Conservation (phyloP, 2,888 invertebrate species). For the Syrphus vitripennis region DNA sequence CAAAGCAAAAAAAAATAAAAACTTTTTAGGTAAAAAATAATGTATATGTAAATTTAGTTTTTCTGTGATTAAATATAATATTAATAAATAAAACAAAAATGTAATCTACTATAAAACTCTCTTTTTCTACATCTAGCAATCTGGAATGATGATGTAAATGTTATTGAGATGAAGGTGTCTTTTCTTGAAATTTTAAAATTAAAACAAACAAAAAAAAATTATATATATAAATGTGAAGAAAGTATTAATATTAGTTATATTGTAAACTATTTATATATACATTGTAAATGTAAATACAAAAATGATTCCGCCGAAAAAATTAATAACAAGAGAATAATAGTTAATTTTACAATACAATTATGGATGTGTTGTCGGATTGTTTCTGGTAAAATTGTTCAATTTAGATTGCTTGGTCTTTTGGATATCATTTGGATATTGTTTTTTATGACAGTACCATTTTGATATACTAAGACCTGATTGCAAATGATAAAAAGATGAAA, state of each 20-base stretch:
- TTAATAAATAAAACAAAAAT: slow-evolving; percentile 49
- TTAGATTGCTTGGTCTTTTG: slow-evolving; percentile 9
- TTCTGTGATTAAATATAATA: slow-evolving; percentile 77
- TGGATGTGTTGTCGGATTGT: slow-evolving; percentile 54
- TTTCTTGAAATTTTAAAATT: slow-evolving; percentile 48
- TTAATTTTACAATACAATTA: slow-evolving; percentile 66
- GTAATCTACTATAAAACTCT: slow-evolving; percentile 64
- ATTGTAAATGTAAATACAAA: slow-evolving; percentile 66
- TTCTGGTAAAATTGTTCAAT: slow-evolving; percentile 36
- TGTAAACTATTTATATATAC: slow-evolving; percentile 70
- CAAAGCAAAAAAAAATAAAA: slow-evolving; percentile 49
- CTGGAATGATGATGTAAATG: slow-evolving; percentile 62
- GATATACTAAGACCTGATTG: slow-evolving; percentile 13
- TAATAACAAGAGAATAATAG: slow-evolving; percentile 34
- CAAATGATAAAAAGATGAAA: slow-evolving; percentile 13
- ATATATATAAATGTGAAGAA: slow-evolving; percentile 61
- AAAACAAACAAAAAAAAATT: too few species aligned
- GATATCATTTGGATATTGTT: slow-evolving; percentile 18
- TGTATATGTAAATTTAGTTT: slow-evolving; percentile 61
- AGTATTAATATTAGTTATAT: slow-evolving; percentile 58
- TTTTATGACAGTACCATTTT: slow-evolving; percentile 24
- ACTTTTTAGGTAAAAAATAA: slow-evolving; percentile 58
- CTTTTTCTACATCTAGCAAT: slow-evolving; percentile 63
- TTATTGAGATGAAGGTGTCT: slow-evolving; percentile 59
- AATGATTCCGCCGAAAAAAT: slow-evolving; percentile 69